A percentile compares a stretch with the other conserved stretches of the same genome.
phyloP scores from a whole-genome alignment of 2,797 vertebrate genomes.

The Spinus pinus region DNA sequence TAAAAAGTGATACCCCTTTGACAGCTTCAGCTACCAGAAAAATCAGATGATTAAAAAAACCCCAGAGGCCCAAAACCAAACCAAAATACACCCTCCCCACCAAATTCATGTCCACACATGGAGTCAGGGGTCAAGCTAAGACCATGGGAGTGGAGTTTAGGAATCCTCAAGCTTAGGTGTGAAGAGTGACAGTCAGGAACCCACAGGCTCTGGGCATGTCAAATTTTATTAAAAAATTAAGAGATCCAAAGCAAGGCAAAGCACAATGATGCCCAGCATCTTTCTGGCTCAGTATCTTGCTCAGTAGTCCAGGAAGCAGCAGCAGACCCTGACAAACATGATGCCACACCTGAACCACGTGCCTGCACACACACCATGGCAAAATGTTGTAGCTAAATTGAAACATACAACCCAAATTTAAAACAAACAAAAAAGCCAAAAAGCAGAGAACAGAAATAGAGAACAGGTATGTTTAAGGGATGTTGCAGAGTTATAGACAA shows the following conservation, averaged over 20 bases:
- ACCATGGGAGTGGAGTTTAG: background rate
- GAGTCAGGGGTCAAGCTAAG: background rate
- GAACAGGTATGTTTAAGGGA: background rate
- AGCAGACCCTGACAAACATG: background rate
- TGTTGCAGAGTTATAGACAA: background rate
- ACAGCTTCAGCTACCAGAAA: background rate
- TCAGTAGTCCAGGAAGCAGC: conserved; percentile 1
- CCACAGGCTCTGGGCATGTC: background rate
- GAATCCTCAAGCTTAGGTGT: background rate
- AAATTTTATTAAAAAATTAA: conserved; percentile 46
- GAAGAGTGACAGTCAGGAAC: background rate
- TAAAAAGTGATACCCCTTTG: background rate
- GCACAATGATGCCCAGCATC: background rate
- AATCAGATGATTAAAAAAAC: background rate
- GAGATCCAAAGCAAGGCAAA: conserved; percentile 18
- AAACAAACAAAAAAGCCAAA: background rate
- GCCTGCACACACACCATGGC: accelerated
- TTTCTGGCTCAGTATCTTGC: background rate
- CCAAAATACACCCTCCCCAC: background rate
- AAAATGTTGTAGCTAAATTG: background rate
- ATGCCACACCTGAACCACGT: background rate
- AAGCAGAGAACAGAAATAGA: background rate
- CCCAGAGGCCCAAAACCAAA: background rate
- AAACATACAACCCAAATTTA: background rate
- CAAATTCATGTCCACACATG: background rate